phyloP scores from a whole-genome alignment of 2,113 vertebrate species.

The Macquaria australasica region DNA sequence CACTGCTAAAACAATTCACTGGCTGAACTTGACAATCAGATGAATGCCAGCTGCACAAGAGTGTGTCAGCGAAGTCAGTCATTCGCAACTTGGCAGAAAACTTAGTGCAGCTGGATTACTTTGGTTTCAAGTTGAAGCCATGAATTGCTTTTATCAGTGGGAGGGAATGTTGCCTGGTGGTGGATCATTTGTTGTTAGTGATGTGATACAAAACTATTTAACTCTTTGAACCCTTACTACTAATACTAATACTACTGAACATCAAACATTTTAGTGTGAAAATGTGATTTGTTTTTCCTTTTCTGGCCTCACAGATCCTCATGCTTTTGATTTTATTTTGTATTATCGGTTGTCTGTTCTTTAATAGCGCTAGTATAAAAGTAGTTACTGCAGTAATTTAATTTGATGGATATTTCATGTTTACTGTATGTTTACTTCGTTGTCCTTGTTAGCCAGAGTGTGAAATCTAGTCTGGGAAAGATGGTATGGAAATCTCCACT shows the following conservation, averaged over 20 bases:
- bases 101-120: conserved; percentile 22
- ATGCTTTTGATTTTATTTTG: background rate
- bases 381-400: background rate
- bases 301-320: conserved; percentile 71
- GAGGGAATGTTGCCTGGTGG: conserved; percentile 69
- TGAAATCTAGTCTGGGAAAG: background rate
- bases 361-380: background rate
- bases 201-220: conserved; percentile 38
- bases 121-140: conserved; percentile 65
- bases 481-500: background rate
- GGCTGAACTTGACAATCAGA: conserved; percentile 60
- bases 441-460: background rate
- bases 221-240: conserved; percentile 32
- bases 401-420: background rate
- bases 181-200: conserved; percentile 68
- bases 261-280: conserved; percentile 28
- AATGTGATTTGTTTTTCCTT: conserved; percentile 32
- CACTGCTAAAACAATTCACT: conserved; percentile 69
- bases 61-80: background rate
- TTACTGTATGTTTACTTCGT: background rate
- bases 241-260: conserved; percentile 49
- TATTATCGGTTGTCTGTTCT: background rate
- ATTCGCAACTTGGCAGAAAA: background rate
- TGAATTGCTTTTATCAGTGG: conserved; percentile 66
- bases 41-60: conserved; percentile 12